Conservation (phyloP, 2,113 vertebrate species). For the Corynorhinus townsendii region DNA sequence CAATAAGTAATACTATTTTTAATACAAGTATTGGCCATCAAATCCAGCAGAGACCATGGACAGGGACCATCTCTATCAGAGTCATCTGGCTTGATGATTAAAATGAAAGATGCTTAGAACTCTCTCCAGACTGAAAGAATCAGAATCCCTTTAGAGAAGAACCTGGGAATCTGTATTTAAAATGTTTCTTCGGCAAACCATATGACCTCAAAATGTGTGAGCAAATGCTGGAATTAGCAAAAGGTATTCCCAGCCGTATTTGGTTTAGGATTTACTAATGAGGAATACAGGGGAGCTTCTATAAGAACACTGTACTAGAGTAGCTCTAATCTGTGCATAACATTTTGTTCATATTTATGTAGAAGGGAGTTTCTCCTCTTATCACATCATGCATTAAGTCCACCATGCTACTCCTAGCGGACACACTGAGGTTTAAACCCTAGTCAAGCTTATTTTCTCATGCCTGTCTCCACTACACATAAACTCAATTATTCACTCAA, state of each 20-base stretch:
- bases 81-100: not conserved
- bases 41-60: fast-evolving
- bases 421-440: not conserved
- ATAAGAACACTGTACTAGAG: fast-evolving
- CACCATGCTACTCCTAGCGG: not conserved
- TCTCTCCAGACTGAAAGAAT: not conserved
- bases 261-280: not conserved
- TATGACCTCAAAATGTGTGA: not conserved
- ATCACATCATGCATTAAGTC: not conserved
- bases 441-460: not conserved
- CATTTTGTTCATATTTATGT: not conserved
- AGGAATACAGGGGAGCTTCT: not conserved
- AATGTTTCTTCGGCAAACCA: not conserved
- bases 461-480: not conserved
- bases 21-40: fast-evolving
- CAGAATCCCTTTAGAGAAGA: not conserved
- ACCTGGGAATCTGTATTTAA: not conserved
- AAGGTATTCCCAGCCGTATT: not conserved
- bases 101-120: not conserved
- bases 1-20: not conserved
- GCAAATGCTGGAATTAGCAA: not conserved
- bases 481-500: not conserved
- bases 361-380: not conserved
- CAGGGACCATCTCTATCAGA: fast-evolving
- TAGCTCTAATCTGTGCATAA: not conserved